These are phyloP conservation scores for Drosophila littoralis DNA, from an alignment of 1,140 invertebrate species.

Conservation along the genomic window DNA sequence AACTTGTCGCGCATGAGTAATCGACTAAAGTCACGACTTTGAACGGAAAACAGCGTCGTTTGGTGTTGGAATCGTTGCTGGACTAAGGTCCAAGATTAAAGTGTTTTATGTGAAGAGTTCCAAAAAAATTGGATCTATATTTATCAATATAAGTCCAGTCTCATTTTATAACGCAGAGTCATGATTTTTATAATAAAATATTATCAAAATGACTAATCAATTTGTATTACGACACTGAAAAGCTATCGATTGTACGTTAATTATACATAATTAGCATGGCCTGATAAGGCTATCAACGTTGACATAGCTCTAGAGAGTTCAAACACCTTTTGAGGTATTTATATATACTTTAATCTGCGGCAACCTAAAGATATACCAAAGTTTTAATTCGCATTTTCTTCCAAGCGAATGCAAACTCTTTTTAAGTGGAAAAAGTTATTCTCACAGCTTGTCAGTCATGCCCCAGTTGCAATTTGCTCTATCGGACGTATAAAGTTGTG, in stretches of 20 bases:
- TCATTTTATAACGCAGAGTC: background rate
- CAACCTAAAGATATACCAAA: background rate
- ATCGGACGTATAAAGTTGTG: background rate
- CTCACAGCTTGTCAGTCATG: background rate
- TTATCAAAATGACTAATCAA: background rate
- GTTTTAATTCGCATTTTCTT: background rate
- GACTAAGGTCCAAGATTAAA: background rate
- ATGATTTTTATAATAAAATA: background rate
- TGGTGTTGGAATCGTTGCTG: background rate
- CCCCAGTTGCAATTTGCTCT: slow-evolving; percentile 1
- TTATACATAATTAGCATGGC: slow-evolving; percentile 13
- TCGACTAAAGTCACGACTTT: slow-evolving; percentile 56
- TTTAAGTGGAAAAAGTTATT: background rate
- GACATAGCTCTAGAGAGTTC: background rate
- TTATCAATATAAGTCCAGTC: background rate
- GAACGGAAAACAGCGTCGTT: slow-evolving; percentile 16
- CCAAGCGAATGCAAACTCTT: background rate
- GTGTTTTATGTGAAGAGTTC: background rate
- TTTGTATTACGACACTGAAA: background rate
- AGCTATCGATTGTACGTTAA: slow-evolving; percentile 1
- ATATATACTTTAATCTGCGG: background rate
- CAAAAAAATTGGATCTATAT: background rate
- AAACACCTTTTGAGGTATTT: slow-evolving; percentile 11
- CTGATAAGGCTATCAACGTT: slow-evolving; percentile 12
- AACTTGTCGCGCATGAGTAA: slow-evolving; percentile 58